Conservation (phyloP, 2,113 vertebrate species). For the Crotalus helleri region DNA sequence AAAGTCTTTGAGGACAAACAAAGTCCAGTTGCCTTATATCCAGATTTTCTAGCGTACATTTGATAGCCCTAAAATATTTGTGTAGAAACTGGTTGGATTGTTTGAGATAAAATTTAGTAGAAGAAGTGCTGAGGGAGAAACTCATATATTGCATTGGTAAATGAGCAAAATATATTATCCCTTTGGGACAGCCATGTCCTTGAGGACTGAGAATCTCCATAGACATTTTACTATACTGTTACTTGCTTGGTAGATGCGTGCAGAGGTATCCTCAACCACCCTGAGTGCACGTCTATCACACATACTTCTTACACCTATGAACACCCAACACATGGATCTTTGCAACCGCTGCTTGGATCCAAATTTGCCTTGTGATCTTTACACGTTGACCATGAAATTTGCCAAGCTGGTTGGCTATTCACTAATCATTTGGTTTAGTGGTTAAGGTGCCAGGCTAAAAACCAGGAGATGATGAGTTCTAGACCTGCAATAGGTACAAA, state of each 20-base stretch:
- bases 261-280: not conserved
- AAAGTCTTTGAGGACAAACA: too few relatives aligned
- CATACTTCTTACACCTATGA: not conserved
- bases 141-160: not conserved
- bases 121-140: not conserved
- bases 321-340: not conserved
- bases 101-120: not conserved
- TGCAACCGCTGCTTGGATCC: too few relatives aligned
- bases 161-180: not conserved
- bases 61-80: not conserved
- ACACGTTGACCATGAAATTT: too few relatives aligned
- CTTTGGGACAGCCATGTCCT: too few relatives aligned
- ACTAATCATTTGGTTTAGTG: too few relatives aligned
- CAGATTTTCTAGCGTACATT: not conserved
- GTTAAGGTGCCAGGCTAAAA: too few relatives aligned
- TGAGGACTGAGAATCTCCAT: too few relatives aligned
- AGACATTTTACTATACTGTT: not conserved
- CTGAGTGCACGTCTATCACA: not conserved
- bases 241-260: not conserved
- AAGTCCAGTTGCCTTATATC: not conserved
- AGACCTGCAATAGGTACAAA: too few relatives aligned
- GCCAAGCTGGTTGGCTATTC: too few relatives aligned
- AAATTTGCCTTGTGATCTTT: too few relatives aligned
- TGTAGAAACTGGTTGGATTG: not conserved
- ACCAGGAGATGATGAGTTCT: too few relatives aligned